These are phyloP conservation scores for Miichthys miiuy DNA, from an alignment of 2,797 vertebrate genomes.

Conservation along the genomic window DNA sequence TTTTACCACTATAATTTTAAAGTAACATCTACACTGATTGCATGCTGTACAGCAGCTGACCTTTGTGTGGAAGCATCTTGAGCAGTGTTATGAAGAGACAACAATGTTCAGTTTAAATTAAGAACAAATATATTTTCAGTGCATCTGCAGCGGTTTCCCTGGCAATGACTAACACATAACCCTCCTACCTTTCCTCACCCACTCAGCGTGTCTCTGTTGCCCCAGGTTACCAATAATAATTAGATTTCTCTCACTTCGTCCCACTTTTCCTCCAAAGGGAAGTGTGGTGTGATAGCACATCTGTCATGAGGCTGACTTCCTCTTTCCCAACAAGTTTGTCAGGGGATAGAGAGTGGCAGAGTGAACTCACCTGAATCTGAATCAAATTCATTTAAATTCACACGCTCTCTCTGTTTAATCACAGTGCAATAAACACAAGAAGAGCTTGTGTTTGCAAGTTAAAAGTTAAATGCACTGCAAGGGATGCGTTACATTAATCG, in stretches of 20 bases:
- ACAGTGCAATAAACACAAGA: background rate
- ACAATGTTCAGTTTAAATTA: constrained; percentile 40
- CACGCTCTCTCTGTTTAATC: background rate
- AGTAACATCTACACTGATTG: constrained; percentile 1
- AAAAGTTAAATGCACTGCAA: background rate
- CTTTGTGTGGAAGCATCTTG: background rate
- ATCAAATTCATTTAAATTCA: background rate
- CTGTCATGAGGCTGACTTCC: constrained; percentile 43
- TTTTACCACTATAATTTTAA: constrained; percentile 20
- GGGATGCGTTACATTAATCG: background rate
- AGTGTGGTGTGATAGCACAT: constrained; percentile 60
- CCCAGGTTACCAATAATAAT: constrained; percentile 72
- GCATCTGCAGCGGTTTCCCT: constrained; percentile 67
- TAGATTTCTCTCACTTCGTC: constrained; percentile 68
- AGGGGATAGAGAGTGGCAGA: constrained; percentile 10
- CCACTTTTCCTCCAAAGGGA: constrained; percentile 51
- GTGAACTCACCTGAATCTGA: constrained; percentile 20
- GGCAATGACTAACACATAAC: constrained; percentile 49
- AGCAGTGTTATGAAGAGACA: constrained; percentile 24
- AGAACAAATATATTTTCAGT: constrained; percentile 13
- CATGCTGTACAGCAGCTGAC: constrained; percentile 25
- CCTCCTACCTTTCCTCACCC: constrained; percentile 52
- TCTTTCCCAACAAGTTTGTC: constrained; percentile 39
- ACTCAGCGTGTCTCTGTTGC: constrained; percentile 63
- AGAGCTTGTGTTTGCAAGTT: background rate